Evolutionary conservation across 2,888 invertebrate species (phyloP), one percentile per base, ranked within the genome.

Genomic region (Oxytorus armatus): DNA sequence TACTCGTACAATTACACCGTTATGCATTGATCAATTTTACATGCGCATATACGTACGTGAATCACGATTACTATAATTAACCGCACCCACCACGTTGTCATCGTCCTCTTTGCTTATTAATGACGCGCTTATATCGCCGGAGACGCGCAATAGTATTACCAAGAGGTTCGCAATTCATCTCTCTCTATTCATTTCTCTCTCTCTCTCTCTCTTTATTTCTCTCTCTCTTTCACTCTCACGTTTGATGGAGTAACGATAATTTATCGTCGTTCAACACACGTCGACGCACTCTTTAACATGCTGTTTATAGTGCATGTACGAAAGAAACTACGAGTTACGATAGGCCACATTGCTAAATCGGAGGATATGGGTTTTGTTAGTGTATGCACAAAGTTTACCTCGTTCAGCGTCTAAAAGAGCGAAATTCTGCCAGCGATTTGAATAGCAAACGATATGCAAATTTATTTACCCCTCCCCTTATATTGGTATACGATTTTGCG

Each of bases 361-460:
- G 14, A 21, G n/a, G 1, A 10, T 39, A 39, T 39, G 10, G 3
- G 11, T 39, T 3, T 44, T 23, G 42, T 44, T 10, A 47, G n/a
- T n/a, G n/a, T n/a, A n/a, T n/a, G n/a, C n/a, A n/a, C n/a, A 44
- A 21, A 39, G 44, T 36, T 73, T 63, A 29, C 11, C 87, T 88
- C 85, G 86, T 89, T 87, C 85, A 87, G 86, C 89, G 86, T 88
- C 87, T n/a, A 84, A 84, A 88, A 86, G 88, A 88, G 86, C 87
- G 85, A 88, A 88, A 55, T 74, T 74, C 88, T 83, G 83, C 84
- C 82, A 81, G 81, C 29, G 86, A 91, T 91, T 91, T 91, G 90
- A 91, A 90, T 91, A 91, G 90, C 89, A 90, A 91, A 91, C 90
- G 87, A 88, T 85, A 91, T 91, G 90, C 85, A 89, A 90, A 91